These are phyloP conservation scores for Coleophora deauratella DNA, from an alignment of 2,888 invertebrate genomes.

Conservation along the genomic window DNA sequence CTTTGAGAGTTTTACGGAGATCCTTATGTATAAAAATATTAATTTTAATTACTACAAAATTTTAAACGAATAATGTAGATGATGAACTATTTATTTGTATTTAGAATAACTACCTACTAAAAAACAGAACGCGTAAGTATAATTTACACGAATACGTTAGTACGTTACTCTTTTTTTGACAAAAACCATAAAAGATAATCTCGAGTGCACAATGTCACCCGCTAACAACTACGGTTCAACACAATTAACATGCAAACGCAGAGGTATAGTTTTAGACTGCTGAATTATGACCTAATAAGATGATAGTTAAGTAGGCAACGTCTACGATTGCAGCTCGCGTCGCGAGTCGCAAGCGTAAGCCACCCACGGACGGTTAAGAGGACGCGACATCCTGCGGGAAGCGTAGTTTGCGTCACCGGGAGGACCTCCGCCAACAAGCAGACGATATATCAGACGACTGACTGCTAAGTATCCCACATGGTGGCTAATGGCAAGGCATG, in stretches of 20 bases:
- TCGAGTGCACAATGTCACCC: slow-evolving; percentile 37
- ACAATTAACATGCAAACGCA: slow-evolving; percentile 45
- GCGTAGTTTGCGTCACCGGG: slow-evolving; percentile 56
- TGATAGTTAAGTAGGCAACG: slow-evolving; percentile 51
- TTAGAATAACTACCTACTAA: no score
- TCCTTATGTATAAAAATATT: no score
- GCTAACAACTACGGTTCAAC: slow-evolving; percentile 42
- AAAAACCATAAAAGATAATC: slow-evolving; percentile 32
- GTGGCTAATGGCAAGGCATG: no score
- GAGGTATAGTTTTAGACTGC: slow-evolving; percentile 37
- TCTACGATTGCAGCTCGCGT: slow-evolving; percentile 23
- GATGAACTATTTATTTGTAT: no score
- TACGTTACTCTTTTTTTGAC: no score
- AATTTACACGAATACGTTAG: no score
- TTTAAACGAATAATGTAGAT: no score
- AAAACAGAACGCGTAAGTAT: no score
- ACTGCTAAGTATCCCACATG: slow-evolving; percentile 46
- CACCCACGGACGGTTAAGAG: slow-evolving; percentile 62
- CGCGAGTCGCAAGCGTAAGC: slow-evolving; percentile 18
- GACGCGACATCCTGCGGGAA: slow-evolving; percentile 72
- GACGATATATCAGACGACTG: slow-evolving; percentile 57
- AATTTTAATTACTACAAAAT: no score
- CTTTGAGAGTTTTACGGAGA: no score
- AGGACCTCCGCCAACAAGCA: slow-evolving; percentile 51
- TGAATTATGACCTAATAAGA: slow-evolving; percentile 67